Percentiles rank a stretch among this genome's conserved stretches.
Conservation (phyloP, 2,797 vertebrate species). For the Coranthus polyacanthus region DNA sequence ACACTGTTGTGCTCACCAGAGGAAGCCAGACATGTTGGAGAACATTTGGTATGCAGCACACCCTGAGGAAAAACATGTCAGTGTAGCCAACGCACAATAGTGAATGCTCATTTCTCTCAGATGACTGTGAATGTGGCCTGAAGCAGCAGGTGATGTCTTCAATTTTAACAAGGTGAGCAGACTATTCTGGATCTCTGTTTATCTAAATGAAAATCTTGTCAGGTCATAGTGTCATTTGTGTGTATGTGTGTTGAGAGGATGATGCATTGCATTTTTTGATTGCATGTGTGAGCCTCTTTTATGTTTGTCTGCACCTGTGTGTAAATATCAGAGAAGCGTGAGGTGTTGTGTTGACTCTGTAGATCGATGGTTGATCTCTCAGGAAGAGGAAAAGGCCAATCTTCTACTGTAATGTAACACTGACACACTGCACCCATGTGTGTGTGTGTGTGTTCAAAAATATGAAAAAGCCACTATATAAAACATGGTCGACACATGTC, state of each 20-base stretch:
- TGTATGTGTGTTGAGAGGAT: conserved; percentile 14
- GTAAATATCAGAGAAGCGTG: conserved; percentile 71
- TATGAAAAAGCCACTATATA: conserved; percentile 6
- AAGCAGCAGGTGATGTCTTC: conserved; percentile 44
- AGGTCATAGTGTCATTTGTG: conserved; percentile 33
- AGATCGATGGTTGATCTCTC: conserved; percentile 72
- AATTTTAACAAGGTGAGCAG: conserved; percentile 42
- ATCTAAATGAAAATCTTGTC: conserved; percentile 46
- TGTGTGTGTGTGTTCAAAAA: conserved; percentile 1
- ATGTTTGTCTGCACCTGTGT: conserved; percentile 65
- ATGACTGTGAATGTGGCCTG: conserved; percentile 13
- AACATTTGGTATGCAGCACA: conserved; percentile 69
- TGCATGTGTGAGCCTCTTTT: conserved; percentile 37
- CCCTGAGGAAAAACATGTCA: conserved; percentile 43
- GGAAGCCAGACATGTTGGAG: conserved; percentile 75
- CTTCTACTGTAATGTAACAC: conserved; percentile 65
- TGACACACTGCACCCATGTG: conserved; percentile 3
- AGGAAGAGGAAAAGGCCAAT: conserved; percentile 72
- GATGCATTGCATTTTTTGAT: conserved; percentile 22
- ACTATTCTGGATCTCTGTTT: conserved; percentile 48
- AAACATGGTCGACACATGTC: conserved; percentile 10
- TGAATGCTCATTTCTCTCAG: conserved; percentile 52
- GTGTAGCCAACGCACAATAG: conserved; percentile 44
- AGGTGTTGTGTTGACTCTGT: conserved; percentile 66
- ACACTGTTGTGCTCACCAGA: conserved; percentile 59